Evolutionary conservation across 2,797 vertebrate genomes (phyloP), one percentile per base, ranked within the genome.

Genomic region (Triplophysa yarkandensis): DNA sequence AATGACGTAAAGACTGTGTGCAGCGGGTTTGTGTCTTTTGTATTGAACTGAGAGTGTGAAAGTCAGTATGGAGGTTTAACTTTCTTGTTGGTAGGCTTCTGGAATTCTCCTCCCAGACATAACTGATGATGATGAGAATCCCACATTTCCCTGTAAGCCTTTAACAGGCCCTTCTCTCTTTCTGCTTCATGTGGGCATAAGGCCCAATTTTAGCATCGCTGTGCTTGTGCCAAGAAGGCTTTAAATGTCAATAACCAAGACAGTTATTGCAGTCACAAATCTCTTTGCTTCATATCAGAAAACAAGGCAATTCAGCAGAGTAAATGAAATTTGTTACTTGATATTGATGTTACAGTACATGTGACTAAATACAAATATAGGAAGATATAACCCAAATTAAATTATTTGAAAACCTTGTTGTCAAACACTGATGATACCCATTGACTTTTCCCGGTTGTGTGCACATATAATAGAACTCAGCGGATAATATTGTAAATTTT

Each of bases 191-290:
- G 10, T 70, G 19, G 57, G 17, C 50, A 65, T 48, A n/a, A 25
- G 8, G 61, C 78, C 44, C 30, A 70, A 65, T 62, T 72, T 23
- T 60, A 77, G 63, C 50, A 41, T 25, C 76, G 64, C 68, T 82
- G 54, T 57, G 62, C 36, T 46, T 44, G 30, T 69, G 74, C 60
- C 17, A 48, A n/a, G n/a, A n/a, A n/a, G n/a, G n/a, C n/a, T n/a
- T n/a, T n/a, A n/a, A n/a, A n/a, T n/a, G n/a, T n/a, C n/a, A n/a
- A n/a, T n/a, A 68, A 60, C 32, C 62, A 54, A 65, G 36, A 68
- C 62, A 39, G 75, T 83, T 79, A 76, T 77, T 81, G 69, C 73
- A 27, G 54, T 74, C 74, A 57, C 81, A 80, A 73, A 80, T 74
- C 50, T 54, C 43, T 65, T 74, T 39, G 58, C 46, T 57, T 71